Evolutionary conservation across 2,888 invertebrate genomes (phyloP), one percentile per base, ranked within the genome.

Genomic region (Philhelius pedissequus): DNA sequence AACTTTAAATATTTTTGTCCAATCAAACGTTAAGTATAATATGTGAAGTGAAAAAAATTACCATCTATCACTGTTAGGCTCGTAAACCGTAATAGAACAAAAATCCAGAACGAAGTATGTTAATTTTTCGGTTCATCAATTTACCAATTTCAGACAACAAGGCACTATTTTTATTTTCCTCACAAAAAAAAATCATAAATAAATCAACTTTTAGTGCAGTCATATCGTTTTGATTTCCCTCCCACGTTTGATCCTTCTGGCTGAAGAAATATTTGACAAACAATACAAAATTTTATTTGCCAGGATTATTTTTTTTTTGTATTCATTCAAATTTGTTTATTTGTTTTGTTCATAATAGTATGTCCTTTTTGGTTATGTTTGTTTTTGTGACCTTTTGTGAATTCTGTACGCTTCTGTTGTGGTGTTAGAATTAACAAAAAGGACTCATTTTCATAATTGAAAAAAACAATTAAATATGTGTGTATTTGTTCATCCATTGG

Each of bases 401-500:
- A 40, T 13, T 13, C 8, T 8, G n/a, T 30, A 1, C 1, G 13
- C 1, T 43, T 32, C 18, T 18, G n/a, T 64, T 62, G 60, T 25
- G 9, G 18, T n/a, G n/a, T 54, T 4, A 9, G 40, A 35, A 82
- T 70, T 62, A 71, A 69, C 64, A 77, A 83, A 64, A 83, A 58
- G 69, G 45, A 76, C 80, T 80, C 71, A 84, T 80, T 79, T 80
- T 80, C 75, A 84, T 80, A 80, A 84, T 80, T 80, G 84, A 80
- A 84, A 84, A 84, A 68, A 80, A 79, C 80, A 80, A 80, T 84
- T 80, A 84, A 71, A 69, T 75, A 52, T 58, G 2, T 54, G 3
- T 32, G 18, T 7, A 20, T 56, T 32, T 38, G n/a, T 68, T 75
- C 74, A 75, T 75, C 71, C 64, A 78, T n/a, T 45, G 83, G 79